Percentiles rank a stretch among this genome's conserved stretches.
Conservation (phyloP, 2,888 invertebrate genomes). For the Dioctria linearis region DNA sequence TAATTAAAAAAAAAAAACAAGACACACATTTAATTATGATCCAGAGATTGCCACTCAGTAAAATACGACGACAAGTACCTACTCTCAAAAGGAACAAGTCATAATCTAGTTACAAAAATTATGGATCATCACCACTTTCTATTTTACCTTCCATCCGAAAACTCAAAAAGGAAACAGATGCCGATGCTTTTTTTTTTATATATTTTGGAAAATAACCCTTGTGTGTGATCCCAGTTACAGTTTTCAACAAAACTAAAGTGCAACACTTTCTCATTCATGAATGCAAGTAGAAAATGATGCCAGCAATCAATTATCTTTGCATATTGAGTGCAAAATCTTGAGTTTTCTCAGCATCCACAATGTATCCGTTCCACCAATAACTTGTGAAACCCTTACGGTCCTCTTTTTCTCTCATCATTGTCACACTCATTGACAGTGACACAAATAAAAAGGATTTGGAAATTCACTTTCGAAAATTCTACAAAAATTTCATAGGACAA, state of each 20-base stretch:
- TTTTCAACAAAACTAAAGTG: conserved; percentile 30
- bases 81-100: no score
- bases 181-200: background rate
- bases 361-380: no score
- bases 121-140: background rate
- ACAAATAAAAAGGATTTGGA: conserved; percentile 21
- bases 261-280: conserved; percentile 43
- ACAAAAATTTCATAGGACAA: conserved; percentile 19
- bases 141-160: background rate
- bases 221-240: background rate
- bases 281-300: conserved; percentile 38
- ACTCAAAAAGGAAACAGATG: conserved; percentile 27
- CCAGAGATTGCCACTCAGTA: no score
- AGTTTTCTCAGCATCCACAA: conserved; percentile 16
- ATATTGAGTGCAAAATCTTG: conserved; percentile 38
- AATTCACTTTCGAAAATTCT: conserved; percentile 22
- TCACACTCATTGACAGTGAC: conserved; percentile 19
- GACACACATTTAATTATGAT: no score
- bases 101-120: background rate
- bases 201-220: background rate
- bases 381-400: background rate
- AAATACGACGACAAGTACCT: no score
- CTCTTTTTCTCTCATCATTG: background rate
- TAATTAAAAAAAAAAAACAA: no score
- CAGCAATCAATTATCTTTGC: conserved; percentile 41